phyloP scores from a whole-genome alignment of 2,797 vertebrate species.

The Yasuhikotakia modesta region DNA sequence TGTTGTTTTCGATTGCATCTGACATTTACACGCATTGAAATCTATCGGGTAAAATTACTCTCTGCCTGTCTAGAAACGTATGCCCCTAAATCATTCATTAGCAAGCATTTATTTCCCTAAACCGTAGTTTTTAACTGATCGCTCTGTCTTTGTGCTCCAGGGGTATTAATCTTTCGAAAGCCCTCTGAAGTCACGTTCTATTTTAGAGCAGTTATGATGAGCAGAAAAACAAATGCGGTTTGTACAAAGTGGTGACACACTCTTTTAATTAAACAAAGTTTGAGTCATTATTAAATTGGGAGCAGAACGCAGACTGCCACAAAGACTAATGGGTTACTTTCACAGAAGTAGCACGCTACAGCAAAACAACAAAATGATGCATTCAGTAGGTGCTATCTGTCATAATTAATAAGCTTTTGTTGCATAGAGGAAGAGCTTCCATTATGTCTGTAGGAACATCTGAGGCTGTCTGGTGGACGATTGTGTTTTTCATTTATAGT shows the following conservation, averaged over 20 bases:
- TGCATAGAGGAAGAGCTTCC: slow-evolving; percentile 60
- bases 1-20: slow-evolving; percentile 17
- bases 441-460: slow-evolving; percentile 20
- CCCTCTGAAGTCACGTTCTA: slow-evolving; percentile 42
- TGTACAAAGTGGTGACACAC: slow-evolving; percentile 40
- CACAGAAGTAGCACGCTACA: slow-evolving; percentile 70
- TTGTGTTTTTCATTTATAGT: slow-evolving; percentile 39
- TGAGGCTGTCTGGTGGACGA: slow-evolving; percentile 30
- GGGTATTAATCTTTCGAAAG: slow-evolving; percentile 31
- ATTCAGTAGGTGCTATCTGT: slow-evolving; percentile 68
- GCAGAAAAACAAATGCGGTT: slow-evolving; percentile 44
- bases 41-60: slow-evolving; percentile 7
- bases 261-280: slow-evolving; percentile 52
- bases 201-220: slow-evolving; percentile 45
- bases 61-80: slow-evolving; percentile 5
- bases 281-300: slow-evolving; percentile 65
- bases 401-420: slow-evolving; percentile 73
- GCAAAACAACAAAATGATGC: slow-evolving; percentile 73
- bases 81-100: slow-evolving; percentile 37
- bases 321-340: slow-evolving; percentile 73
- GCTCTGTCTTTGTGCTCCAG: slow-evolving; percentile 10
- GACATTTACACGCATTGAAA: slow-evolving; percentile 1
- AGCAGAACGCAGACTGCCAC: slow-evolving; percentile 64
- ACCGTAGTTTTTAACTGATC: slow-evolving; percentile 38
- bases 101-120: slow-evolving; percentile 38